Base-by-base conservation (phyloP, 2,888 invertebrate species). In the Lissocephala sabroskyi region DNA sequence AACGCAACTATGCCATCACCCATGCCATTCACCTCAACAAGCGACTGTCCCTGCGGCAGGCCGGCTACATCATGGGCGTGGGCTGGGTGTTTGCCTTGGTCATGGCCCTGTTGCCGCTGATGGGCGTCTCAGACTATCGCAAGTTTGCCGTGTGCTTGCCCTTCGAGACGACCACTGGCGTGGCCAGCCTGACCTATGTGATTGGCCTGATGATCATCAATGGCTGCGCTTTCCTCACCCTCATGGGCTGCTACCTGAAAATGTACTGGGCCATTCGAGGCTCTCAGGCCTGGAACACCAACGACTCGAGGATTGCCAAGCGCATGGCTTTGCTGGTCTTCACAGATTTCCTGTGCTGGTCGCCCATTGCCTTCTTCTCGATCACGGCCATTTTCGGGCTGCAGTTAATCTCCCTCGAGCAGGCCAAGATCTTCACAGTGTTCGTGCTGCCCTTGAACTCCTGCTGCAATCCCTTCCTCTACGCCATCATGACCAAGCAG, bases 211-310 rank as follows among this genome's bases (percentile, higher is more conserved):
- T 98, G 88, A 87, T 93, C 55, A 90, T 97, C 79, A 98, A 98
- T 84, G 96, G 97, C 3, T 87, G 95, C 16, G 97, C 97, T 1
- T 98, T 98, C 85, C 86, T 96, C 26, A 96, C 97, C 50, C 89
- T 98, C 45, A 95, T 97, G 90, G 94, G 96, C 45, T 97, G 97
- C 85, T 98, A 98, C 83, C 87, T 96, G 52, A 96, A 96, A 85
- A 97, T 98, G 96, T 98, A 97, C 86, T 96, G 97, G 86, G 96
- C 96, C 46, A 97, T 98, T 64, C 89, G 97, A n/a, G 97, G 97
- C 50, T 96, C 96, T 65, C 93, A 95, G 83, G 96, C 96, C 0
- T 97, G 97, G 97, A 97, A 97, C 84, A 96, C 96, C 2, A 97
- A 97, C 85, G 97, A 98, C 84, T 96, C 96, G 7, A 88, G 97